These are phyloP conservation scores for Netelia fuscicornis DNA, from an alignment of 2,888 invertebrate species.

Conservation along the genomic window DNA sequence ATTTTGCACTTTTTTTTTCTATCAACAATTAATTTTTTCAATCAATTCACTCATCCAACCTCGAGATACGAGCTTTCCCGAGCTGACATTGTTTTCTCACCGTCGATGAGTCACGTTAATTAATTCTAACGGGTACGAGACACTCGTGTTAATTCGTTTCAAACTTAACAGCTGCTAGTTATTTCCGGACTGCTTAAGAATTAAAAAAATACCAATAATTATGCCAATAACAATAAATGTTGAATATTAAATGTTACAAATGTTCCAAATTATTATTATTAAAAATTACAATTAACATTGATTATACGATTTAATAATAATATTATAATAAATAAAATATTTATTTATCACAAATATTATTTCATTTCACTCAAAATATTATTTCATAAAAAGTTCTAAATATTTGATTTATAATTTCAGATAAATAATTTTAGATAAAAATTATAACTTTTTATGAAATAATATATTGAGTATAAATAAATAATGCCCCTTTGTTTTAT, in stretches of 20 bases:
- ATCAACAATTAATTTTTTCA: not conserved
- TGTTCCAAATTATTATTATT: not conserved
- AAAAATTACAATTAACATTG: not conserved
- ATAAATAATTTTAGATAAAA: no score
- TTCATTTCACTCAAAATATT: no score
- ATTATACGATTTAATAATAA: not conserved
- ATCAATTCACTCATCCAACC: not conserved
- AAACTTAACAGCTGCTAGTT: not conserved
- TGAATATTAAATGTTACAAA: not conserved
- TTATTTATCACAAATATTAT: no score
- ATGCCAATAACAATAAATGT: not conserved
- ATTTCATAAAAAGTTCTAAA: no score
- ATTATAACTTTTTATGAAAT: not conserved
- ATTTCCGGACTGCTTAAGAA: conserved; percentile 20
- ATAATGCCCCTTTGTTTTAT: not conserved
- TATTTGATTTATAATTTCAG: no score
- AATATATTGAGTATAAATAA: not conserved
- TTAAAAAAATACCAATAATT: not conserved
- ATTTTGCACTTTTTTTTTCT: no score
- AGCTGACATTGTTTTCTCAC: not conserved
- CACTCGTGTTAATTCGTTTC: conserved; percentile 24
- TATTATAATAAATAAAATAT: no score
- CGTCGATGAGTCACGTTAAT: conserved; percentile 28
- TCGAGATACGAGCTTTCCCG: conserved; percentile 1
- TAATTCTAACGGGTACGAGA: conserved; percentile 26